These are phyloP conservation scores for Phodopus roborovskii DNA, from an alignment of 2,113 vertebrate genomes.

Conservation along the genomic window DNA sequence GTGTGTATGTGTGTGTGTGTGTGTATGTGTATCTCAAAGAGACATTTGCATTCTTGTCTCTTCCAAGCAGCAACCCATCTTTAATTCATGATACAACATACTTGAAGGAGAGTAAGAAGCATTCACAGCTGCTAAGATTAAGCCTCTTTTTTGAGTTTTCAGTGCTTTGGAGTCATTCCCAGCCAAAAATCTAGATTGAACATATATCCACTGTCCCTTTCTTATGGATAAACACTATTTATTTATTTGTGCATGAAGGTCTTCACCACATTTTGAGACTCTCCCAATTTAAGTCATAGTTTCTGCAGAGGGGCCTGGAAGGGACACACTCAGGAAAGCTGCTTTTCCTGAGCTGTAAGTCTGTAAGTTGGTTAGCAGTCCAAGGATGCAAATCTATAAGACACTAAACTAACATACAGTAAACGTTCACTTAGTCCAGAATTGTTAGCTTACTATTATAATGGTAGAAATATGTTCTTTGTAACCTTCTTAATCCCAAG, in stretches of 20 bases:
- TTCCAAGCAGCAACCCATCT: not conserved
- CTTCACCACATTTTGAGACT: not conserved
- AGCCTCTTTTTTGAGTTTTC: not conserved
- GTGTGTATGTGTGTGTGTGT: no score
- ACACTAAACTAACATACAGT: not conserved
- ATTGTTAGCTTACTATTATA: not conserved
- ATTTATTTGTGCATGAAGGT: not conserved
- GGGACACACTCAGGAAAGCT: not conserved
- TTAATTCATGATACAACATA: not conserved
- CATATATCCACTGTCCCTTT: not conserved
- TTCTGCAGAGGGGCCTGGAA: not conserved
- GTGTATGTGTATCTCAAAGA: not conserved
- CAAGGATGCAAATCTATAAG: conserved; percentile 9
- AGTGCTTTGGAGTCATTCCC: not conserved
- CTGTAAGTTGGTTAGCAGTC: not conserved
- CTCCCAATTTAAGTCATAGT: not conserved
- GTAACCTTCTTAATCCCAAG: not conserved
- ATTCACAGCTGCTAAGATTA: not conserved
- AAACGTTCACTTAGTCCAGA: not conserved
- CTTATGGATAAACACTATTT: not conserved
- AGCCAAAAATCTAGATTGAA: not conserved
- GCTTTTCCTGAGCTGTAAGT: conserved; percentile 7
- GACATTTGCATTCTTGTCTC: not conserved
- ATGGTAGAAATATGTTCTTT: not conserved
- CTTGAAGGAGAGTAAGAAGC: not conserved